Base-by-base conservation (phyloP, 2,797 vertebrate genomes). In the Rhabdophis nuchalis region DNA sequence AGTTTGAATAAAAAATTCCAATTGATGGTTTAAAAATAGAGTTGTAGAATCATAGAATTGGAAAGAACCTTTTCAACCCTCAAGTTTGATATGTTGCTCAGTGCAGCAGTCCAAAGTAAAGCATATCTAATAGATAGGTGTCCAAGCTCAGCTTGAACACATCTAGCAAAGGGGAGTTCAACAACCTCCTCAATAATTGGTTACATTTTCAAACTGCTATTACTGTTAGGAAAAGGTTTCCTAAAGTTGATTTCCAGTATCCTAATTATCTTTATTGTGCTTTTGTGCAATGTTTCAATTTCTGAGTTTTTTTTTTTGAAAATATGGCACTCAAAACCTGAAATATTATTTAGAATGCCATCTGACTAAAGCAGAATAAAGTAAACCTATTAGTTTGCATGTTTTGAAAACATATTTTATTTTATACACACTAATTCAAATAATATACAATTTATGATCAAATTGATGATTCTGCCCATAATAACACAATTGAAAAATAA, bases 1-100 rank as follows among this genome's bases (percentile, higher is more conserved):
- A 96, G 93, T 90, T 91, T 93, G 90, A 97, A 97, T 98, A 97
- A 97, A 98, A 97, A 97, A 98, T 97, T 97, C 97, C 96, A 97
- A 96, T 93, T 97, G 97, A 97, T 97, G 96, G 93, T 96, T 96
- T 91, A 95, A 96, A 97, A 97, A 97, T 97, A 94, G 97, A 97
- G 96, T 96, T 72, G 96, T 25, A 25, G 72, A 46, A 82, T 82
- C 41, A 82, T 46, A 82, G 36, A 46, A 82, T 46, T 25, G 72
- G 96, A 97, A 96, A 93, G 41, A 10, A 77, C 41, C 72, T 82
- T 82, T 82, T 82, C 72, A 82, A 46, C 20, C 36, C 72, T 25
- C 4, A 25, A 2, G 36, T 82, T 82, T 12, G 72, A 46, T 82
- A 82, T 2, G 41, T 82, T 82, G 72, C 20, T 82, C 41, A 5